Evolutionary conservation across 2,888 invertebrate species (phyloP).

Genomic region (Ochropleura plecta): DNA sequence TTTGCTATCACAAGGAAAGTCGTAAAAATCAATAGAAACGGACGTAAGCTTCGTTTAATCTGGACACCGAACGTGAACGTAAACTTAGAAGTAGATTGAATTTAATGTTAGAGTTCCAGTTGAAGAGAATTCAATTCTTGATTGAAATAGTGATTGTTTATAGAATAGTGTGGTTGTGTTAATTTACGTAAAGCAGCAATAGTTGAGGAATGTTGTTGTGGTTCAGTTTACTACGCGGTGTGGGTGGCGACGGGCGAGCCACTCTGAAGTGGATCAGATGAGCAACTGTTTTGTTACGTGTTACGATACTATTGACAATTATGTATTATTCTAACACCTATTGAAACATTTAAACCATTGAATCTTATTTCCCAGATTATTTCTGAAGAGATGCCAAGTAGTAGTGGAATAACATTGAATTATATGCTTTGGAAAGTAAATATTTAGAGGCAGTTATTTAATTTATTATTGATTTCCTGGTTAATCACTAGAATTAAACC

Average conservation of each 20-base stretch:
- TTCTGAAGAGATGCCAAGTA: constrained; percentile 50
- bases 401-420: constrained; percentile 33
- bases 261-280: constrained; percentile 77
- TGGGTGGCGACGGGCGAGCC: constrained; percentile 66
- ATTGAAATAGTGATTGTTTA: constrained; percentile 39
- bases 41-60: constrained; percentile 38
- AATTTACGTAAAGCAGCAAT: constrained; percentile 55
- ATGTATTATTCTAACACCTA: constrained; percentile 42
- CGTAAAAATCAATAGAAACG: constrained; percentile 64
- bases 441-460: constrained; percentile 35
- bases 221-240: constrained; percentile 76
- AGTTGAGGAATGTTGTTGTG: constrained; percentile 74
- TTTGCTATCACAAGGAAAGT: constrained; percentile 58
- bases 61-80: constrained; percentile 30
- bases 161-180: constrained; percentile 47
- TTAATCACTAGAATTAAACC: constrained; percentile 1
- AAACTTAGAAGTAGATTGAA: constrained; percentile 40
- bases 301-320: constrained; percentile 63
- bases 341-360: constrained; percentile 33
- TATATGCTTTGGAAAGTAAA: constrained; percentile 22
- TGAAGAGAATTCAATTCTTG: constrained; percentile 48
- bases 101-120: constrained; percentile 33
- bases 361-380: constrained; percentile 34
- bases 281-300: constrained; percentile 68
- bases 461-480: constrained; percentile 24